These are phyloP conservation scores for Nautilus pompilius DNA, from an alignment of 1,140 invertebrate species.

Conservation along the genomic window DNA sequence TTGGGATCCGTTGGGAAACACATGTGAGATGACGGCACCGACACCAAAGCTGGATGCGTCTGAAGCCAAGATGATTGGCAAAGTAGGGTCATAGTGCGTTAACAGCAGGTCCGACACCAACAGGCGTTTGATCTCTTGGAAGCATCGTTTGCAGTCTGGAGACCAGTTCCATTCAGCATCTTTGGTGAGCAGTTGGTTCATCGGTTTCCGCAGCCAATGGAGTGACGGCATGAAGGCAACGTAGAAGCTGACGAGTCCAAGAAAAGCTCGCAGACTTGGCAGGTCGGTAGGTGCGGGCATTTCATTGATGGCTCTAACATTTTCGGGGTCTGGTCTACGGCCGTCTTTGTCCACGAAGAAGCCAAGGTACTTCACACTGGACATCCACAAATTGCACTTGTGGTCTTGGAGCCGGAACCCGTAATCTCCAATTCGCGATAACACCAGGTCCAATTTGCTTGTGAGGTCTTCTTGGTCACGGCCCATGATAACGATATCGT, in stretches of 20 bases:
- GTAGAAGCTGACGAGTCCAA: conserved; percentile 55
- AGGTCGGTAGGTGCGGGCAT: conserved; percentile 42
- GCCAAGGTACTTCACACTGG: conserved; percentile 20
- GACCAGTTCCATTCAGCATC: conserved; percentile 12
- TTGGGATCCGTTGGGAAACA: conserved; percentile 34
- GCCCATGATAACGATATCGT: conserved; percentile 22
- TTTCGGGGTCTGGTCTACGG: conserved; percentile 44
- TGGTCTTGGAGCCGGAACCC: neutral
- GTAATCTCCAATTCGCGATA: conserved; percentile 1
- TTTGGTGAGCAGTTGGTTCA: conserved; percentile 11
- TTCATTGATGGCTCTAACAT: conserved; percentile 49
- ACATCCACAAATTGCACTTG: conserved; percentile 10
- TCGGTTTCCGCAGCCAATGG: conserved; percentile 3
- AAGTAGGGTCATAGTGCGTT: conserved; percentile 9
- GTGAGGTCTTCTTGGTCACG: conserved; percentile 9
- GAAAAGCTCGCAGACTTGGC: conserved; percentile 44
- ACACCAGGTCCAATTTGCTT: conserved; percentile 7
- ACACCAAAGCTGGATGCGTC: no score
- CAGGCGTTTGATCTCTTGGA: conserved; percentile 25
- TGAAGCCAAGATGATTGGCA: conserved; percentile 42
- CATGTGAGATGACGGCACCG: conserved; percentile 56
- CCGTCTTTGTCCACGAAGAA: conserved; percentile 33
- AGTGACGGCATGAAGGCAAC: conserved; percentile 10
- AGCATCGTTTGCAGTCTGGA: conserved; percentile 19
- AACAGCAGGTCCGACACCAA: conserved; percentile 8